phyloP scores from a whole-genome alignment of 2,888 invertebrate species.

The Chirona hameri region DNA sequence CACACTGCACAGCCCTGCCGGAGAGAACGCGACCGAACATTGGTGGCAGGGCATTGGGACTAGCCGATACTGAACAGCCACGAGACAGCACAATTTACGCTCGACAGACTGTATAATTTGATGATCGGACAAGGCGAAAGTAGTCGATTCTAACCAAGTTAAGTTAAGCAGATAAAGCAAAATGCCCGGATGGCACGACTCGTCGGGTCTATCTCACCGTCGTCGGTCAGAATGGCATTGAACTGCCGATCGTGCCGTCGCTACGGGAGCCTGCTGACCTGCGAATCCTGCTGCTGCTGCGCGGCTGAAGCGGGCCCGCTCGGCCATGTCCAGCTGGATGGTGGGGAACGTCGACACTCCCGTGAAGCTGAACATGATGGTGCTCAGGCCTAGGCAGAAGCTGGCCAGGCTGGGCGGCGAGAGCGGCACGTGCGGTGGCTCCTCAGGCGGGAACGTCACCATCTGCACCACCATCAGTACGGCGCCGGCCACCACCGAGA shows the following conservation, averaged over 20 bases:
- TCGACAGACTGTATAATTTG: too few species aligned
- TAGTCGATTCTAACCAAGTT: too few species aligned
- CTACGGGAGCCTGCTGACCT: not conserved
- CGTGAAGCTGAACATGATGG: constrained; percentile 22
- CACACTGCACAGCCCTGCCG: not conserved
- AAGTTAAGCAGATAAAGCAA: too few species aligned
- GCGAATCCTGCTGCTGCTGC: not conserved
- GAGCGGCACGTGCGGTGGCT: not conserved
- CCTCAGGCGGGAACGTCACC: not conserved
- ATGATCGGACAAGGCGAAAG: too few species aligned
- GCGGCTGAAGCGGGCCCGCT: not conserved
- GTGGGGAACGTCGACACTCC: constrained; percentile 11
- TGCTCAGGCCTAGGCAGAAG: constrained; percentile 3
- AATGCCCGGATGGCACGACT: too few species aligned
- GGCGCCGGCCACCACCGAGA: not conserved
- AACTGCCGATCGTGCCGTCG: too few species aligned
- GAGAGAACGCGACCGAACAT: too few species aligned
- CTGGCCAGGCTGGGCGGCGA: not conserved
- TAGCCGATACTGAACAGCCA: too few species aligned
- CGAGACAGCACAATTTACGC: too few species aligned
- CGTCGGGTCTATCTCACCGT: too few species aligned
- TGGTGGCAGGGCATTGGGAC: too few species aligned
- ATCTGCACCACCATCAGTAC: constrained; percentile 7
- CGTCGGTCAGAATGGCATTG: too few species aligned
- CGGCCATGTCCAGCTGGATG: constrained; percentile 12